These are phyloP conservation scores for Pteropus alecto DNA, from an alignment of 2,113 vertebrate species.

Conservation along the genomic window DNA sequence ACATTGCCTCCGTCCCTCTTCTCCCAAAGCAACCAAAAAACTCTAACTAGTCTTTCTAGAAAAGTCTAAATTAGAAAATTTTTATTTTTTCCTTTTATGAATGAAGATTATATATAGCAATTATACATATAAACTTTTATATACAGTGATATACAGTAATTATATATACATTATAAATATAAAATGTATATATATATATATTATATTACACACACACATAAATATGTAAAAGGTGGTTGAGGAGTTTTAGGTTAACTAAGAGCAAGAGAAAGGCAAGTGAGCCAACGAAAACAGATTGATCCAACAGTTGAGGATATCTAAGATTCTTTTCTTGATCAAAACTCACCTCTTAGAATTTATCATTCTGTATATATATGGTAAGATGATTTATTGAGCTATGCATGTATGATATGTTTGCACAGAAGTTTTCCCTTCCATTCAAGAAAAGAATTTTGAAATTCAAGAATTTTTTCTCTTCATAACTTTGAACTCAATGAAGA, in stretches of 20 bases:
- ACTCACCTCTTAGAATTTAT: neutral
- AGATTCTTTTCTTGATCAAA: neutral
- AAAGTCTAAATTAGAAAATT: constrained; percentile 5
- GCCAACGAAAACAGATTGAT: neutral
- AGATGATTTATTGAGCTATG: neutral
- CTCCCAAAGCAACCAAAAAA: neutral
- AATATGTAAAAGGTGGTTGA: neutral
- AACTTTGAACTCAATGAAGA: neutral
- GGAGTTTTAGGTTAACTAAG: neutral
- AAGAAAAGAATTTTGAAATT: neutral
- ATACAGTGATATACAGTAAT: neutral
- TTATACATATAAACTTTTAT: neutral
- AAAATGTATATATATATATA: neutral
- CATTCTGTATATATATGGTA: neutral
- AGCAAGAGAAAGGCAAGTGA: neutral
- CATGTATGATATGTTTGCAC: neutral
- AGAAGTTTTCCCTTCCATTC: neutral
- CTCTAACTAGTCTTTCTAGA: neutral
- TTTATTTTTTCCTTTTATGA: neutral
- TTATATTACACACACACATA: neutral
- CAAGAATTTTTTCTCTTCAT: neutral
- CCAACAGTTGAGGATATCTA: neutral
- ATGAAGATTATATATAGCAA: neutral
- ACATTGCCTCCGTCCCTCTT: neutral
- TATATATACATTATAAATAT: neutral